phyloP scores from a whole-genome alignment of 2,888 invertebrate species.

The Baronia brevicornis region DNA sequence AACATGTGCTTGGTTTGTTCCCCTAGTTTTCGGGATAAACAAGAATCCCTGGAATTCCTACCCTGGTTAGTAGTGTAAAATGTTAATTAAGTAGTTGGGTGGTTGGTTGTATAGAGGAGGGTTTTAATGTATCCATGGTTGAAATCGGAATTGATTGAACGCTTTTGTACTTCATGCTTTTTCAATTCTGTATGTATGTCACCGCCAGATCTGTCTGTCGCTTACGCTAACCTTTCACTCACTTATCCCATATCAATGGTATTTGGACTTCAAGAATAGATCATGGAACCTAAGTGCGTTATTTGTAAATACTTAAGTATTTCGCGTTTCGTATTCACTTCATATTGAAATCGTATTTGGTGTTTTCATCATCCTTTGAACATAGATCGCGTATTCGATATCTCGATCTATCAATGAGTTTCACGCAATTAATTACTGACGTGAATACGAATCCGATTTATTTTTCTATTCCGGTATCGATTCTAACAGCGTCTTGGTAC shows the following conservation, averaged over 20 bases:
- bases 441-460: constrained; percentile 34
- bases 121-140: constrained; percentile 11
- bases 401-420: constrained; percentile 6
- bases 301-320: constrained; percentile 60
- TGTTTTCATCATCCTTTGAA: constrained; percentile 10
- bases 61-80: constrained; percentile 84
- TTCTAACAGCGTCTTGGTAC: constrained; percentile 74
- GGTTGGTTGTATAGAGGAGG: constrained; percentile 22
- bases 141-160: constrained; percentile 23
- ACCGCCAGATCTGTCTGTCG: constrained; percentile 29
- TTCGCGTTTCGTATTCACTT: constrained; percentile 24
- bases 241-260: constrained; percentile 46
- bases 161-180: constrained; percentile 24
- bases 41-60: constrained; percentile 84
- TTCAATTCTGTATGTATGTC: constrained; percentile 14
- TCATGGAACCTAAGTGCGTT: constrained; percentile 63
- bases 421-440: constrained; percentile 34
- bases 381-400: constrained; percentile 1
- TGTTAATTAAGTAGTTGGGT: constrained; percentile 50
- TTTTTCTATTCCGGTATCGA: constrained; percentile 36
- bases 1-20: constrained; percentile 68
- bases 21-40: constrained; percentile 87
- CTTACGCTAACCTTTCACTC: constrained; percentile 65
- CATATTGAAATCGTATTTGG: constrained; percentile 33
- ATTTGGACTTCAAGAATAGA: constrained; percentile 75